These are phyloP conservation scores for Spodoptera frugiperda DNA, from an alignment of 1,140 invertebrate species.

Conservation along the genomic window DNA sequence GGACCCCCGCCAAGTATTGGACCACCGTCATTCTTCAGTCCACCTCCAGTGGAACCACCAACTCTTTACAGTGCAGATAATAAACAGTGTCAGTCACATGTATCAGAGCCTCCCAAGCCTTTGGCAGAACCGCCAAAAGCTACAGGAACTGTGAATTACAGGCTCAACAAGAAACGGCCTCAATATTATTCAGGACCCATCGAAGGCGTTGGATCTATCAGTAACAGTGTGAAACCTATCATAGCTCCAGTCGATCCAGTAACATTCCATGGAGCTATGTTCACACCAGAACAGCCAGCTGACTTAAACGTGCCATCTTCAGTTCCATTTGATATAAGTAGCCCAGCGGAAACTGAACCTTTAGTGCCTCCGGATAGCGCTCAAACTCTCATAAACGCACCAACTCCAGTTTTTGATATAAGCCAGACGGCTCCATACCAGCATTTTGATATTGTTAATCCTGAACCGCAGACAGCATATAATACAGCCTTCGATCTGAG, in stretches of 20 bases:
- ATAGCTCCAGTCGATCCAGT: slow-evolving; percentile 60
- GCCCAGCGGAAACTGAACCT: slow-evolving; percentile 42
- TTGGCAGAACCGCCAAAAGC: slow-evolving; percentile 73
- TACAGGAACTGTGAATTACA: slow-evolving; percentile 69
- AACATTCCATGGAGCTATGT: slow-evolving; percentile 69
- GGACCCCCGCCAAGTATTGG: neutral
- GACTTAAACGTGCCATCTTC: slow-evolving; percentile 27
- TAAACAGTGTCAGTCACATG: neutral
- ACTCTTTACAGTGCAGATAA: neutral
- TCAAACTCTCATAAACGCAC: neutral
- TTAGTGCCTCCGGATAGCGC: neutral
- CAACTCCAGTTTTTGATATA: slow-evolving; percentile 51
- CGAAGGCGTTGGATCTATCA: slow-evolving; percentile 76
- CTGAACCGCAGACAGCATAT: slow-evolving; percentile 45
- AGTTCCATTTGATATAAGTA: slow-evolving; percentile 59
- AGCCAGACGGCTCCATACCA: slow-evolving; percentile 36
- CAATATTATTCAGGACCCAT: slow-evolving; percentile 85
- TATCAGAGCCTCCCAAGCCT: slow-evolving; percentile 56
- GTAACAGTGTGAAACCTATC: slow-evolving; percentile 75
- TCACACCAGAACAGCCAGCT: slow-evolving; percentile 60
- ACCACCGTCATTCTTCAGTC: slow-evolving; percentile 9
- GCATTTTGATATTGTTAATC: neutral
- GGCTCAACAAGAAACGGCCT: slow-evolving; percentile 79
- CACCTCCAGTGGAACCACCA: neutral
- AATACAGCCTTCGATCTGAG: slow-evolving; percentile 78